Evolutionary conservation across 2,797 vertebrate species (phyloP).

Genomic region (Spea hammondii): DNA sequence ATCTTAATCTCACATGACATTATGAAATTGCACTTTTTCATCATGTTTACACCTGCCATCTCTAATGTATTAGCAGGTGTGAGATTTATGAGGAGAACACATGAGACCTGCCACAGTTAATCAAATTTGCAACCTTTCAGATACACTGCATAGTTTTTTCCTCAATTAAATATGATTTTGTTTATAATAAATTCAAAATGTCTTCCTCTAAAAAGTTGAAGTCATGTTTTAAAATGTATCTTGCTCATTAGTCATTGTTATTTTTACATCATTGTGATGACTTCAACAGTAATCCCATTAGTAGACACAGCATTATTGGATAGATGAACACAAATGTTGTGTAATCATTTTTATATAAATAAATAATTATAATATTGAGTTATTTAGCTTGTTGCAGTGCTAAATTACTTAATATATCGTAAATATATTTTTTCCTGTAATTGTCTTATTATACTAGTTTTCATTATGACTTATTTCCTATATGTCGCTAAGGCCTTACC

Average conservation of each 20-base stretch:
- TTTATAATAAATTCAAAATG: slow-evolving; percentile 52
- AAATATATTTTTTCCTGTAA: not conserved
- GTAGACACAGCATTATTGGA: slow-evolving; percentile 22
- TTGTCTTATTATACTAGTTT: not conserved
- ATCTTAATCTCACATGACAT: slow-evolving; percentile 54
- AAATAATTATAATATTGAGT: slow-evolving; percentile 3
- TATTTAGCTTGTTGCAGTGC: too few relatives aligned
- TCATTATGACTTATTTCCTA: not conserved
- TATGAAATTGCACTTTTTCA: slow-evolving; percentile 59
- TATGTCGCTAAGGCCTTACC: too few relatives aligned
- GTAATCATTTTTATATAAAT: slow-evolving; percentile 18
- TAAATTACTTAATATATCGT: too few relatives aligned
- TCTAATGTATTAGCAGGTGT: slow-evolving; percentile 62
- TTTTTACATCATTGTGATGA: slow-evolving; percentile 36
- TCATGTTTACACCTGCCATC: slow-evolving; percentile 61
- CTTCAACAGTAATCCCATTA: slow-evolving; percentile 36
- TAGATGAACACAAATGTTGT: slow-evolving; percentile 39
- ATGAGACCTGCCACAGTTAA: slow-evolving; percentile 66
- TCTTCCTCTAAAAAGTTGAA: slow-evolving; percentile 46
- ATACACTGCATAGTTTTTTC: slow-evolving; percentile 56
- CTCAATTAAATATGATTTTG: slow-evolving; percentile 59
- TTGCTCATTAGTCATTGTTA: slow-evolving; percentile 45
- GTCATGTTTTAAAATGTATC: slow-evolving; percentile 37
- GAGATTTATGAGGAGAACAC: slow-evolving; percentile 66
- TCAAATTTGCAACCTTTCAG: slow-evolving; percentile 67